Percentiles rank a stretch among this genome's conserved stretches.
Evolutionary conservation across 1,140 invertebrate species (phyloP).

Genomic region (Copidosoma floridanum): DNA sequence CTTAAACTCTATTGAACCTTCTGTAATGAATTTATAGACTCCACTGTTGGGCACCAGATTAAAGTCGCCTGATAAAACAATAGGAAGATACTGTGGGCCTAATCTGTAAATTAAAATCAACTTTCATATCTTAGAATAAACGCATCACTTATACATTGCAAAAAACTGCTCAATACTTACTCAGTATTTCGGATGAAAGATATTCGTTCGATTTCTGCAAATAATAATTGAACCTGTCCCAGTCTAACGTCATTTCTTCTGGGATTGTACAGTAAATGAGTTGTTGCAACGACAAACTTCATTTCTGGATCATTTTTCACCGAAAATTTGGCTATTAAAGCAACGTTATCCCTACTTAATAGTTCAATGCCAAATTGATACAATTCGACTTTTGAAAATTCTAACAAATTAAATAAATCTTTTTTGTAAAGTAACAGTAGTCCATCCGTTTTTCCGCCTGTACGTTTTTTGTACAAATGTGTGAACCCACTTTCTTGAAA

Average conservation of each 20-base stretch:
- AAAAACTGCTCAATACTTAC: constrained; percentile 42
- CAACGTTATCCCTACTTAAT: constrained; percentile 86
- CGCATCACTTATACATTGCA: too few species aligned
- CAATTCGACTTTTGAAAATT: constrained; percentile 57
- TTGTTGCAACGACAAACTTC: constrained; percentile 80
- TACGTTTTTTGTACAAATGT: constrained; percentile 55
- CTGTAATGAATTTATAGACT: constrained; percentile 71
- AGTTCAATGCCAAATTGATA: constrained; percentile 58
- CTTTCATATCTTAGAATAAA: not conserved
- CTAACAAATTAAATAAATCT: constrained; percentile 42
- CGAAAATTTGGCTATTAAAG: constrained; percentile 72
- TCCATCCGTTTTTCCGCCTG: constrained; percentile 48
- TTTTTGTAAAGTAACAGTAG: constrained; percentile 45
- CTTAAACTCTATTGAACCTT: constrained; percentile 65
- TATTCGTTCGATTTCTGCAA: constrained; percentile 80
- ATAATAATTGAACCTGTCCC: constrained; percentile 76
- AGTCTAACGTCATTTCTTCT: constrained; percentile 82
- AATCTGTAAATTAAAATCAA: constrained; percentile 34
- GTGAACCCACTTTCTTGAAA: constrained; percentile 52
- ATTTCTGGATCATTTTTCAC: constrained; percentile 52
- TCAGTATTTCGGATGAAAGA: constrained; percentile 59
- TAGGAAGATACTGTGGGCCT: constrained; percentile 64
- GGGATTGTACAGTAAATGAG: constrained; percentile 93
- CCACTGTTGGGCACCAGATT: constrained; percentile 74
- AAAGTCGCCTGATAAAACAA: constrained; percentile 87